Conservation (phyloP, 2,113 vertebrate genomes). For the Arizona elegans region DNA sequence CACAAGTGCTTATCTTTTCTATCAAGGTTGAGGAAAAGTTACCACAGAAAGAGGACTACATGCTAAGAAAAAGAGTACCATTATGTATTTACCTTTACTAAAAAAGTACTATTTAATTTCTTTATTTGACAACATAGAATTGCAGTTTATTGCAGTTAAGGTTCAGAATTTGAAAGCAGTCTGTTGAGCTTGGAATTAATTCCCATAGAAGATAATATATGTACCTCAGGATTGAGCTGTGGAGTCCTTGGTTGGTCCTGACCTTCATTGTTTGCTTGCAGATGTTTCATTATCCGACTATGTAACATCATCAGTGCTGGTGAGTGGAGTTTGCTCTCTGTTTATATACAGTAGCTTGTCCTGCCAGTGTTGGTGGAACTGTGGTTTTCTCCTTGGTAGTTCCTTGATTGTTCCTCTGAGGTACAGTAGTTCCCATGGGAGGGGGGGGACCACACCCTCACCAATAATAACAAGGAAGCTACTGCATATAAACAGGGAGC, state of each 20-base stretch:
- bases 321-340: neutral
- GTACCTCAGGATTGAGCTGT: neutral
- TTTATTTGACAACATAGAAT: neutral
- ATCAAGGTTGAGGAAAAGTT: neutral
- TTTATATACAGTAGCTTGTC: neutral
- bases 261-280: neutral
- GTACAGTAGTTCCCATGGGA: neutral
- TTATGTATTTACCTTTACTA: neutral
- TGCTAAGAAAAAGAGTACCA: neutral
- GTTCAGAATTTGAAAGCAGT: neutral
- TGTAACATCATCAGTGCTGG: neutral
- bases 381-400: neutral
- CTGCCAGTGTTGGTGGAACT: neutral
- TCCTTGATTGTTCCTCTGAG: neutral
- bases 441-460: rapidly evolving
- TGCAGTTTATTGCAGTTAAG: neutral
- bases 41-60: neutral
- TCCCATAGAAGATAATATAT: neutral
- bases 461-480: neutral
- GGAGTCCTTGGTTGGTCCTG: neutral
- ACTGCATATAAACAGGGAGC: neutral
- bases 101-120: neutral
- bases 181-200: neutral
- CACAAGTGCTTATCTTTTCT: neutral
- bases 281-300: neutral